These are phyloP conservation scores for Daphoenositta chrysoptera DNA, from an alignment of 2,113 vertebrate genomes.

Conservation along the genomic window DNA sequence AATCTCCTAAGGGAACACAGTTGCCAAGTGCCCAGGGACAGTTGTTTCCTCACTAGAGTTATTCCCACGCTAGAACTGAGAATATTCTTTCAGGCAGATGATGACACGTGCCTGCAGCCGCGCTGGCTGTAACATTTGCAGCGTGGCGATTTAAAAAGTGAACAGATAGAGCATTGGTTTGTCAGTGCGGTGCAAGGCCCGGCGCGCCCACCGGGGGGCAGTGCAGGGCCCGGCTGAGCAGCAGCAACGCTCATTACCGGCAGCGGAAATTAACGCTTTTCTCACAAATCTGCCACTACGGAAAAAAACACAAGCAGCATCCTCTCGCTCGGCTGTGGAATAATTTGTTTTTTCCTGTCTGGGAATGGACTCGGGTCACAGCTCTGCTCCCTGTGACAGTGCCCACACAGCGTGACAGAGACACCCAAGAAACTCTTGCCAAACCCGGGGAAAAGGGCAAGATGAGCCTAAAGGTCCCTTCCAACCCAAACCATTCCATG, in stretches of 20 bases:
- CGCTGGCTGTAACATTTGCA: accelerated
- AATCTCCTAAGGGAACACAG: background rate
- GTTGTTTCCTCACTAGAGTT: too few relatives aligned
- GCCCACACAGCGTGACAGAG: background rate
- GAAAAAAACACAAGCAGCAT: background rate
- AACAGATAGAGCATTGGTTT: accelerated
- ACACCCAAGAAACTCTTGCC: accelerated
- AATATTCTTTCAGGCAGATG: accelerated
- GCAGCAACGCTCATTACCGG: accelerated
- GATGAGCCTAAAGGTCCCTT: background rate
- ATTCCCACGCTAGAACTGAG: accelerated
- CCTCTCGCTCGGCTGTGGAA: accelerated
- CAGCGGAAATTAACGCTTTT: background rate
- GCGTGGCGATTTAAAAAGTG: accelerated
- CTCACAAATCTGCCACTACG: background rate
- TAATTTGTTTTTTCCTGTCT: background rate
- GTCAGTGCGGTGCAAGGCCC: accelerated
- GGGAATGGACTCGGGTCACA: too few relatives aligned
- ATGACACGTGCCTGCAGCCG: accelerated
- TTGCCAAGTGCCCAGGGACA: background rate
- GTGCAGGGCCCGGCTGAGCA: background rate
- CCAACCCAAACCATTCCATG: background rate
- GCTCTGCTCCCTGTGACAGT: background rate
- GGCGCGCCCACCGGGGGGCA: background rate
- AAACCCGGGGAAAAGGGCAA: accelerated